These are phyloP conservation scores for Drosophila limbata DNA, from an alignment of 2,888 invertebrate species.

Conservation along the genomic window DNA sequence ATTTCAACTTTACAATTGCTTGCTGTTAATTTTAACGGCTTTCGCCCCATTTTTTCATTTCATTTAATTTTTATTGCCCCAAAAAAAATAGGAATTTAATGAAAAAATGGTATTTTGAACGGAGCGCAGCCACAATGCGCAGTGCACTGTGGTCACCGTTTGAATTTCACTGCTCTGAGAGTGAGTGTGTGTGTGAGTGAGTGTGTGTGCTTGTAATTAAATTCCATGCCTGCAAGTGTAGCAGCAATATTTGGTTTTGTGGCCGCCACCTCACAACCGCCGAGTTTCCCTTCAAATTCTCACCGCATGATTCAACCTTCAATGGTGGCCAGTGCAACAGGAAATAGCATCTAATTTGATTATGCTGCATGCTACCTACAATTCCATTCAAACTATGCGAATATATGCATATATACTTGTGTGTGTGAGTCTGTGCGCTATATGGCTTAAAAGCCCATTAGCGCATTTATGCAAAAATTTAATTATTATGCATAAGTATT, in stretches of 20 bases:
- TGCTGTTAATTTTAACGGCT: conserved; percentile 11
- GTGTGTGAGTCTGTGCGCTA: conserved; percentile 5
- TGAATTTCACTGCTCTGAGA: conserved; percentile 1
- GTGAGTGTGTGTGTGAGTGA: conserved; percentile 18
- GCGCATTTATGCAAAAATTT: conserved; percentile 49
- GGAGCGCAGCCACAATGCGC: conserved; percentile 38
- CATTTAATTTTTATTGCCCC: conserved; percentile 44
- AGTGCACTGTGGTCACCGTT: conserved; percentile 30
- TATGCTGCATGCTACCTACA: conserved; percentile 47
- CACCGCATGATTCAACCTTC: conserved; percentile 51
- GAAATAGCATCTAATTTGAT: conserved; percentile 72
- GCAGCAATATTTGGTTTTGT: conserved; percentile 75
- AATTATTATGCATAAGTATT: conserved; percentile 31
- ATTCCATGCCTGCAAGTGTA: conserved; percentile 74
- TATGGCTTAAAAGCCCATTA: conserved; percentile 51
- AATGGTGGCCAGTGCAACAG: conserved; percentile 65
- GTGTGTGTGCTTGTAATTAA: conserved; percentile 67
- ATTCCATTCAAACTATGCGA: conserved; percentile 11
- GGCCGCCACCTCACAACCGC: conserved; percentile 37
- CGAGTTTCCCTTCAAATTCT: conserved; percentile 12
- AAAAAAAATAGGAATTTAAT: conserved; percentile 28
- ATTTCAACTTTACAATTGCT: not conserved
- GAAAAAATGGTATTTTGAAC: conserved; percentile 29
- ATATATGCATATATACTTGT: not conserved
- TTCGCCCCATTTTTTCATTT: conserved; percentile 42